Percentiles rank a stretch among this genome's conserved stretches.
phyloP scores from a whole-genome alignment of 2,797 vertebrate species.

The Thripadectes ignobilis region DNA sequence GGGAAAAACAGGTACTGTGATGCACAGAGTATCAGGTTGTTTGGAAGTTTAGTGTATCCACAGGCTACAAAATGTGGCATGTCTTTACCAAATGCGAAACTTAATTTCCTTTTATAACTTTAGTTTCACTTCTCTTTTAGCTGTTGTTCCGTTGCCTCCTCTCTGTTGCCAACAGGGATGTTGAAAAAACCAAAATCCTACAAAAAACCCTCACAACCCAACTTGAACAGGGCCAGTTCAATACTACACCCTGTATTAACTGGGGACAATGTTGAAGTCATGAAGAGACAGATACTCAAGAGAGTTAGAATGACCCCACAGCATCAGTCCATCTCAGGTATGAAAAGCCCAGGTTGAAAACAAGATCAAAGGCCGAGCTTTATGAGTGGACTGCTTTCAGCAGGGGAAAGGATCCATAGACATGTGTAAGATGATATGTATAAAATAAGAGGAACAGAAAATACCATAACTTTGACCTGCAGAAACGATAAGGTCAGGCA shows the following conservation, averaged over 20 bases:
- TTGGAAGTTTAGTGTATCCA: not conserved
- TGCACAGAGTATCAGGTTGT: not conserved
- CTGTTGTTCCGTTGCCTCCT: not conserved
- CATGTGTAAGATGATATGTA: not conserved
- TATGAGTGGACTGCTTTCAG: not conserved
- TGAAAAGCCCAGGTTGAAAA: not conserved
- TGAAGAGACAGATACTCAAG: not conserved
- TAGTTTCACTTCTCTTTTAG: not conserved
- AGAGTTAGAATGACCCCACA: not conserved
- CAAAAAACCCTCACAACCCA: too few relatives aligned
- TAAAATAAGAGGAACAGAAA: not conserved
- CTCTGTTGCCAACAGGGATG: not conserved
- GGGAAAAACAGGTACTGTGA: not conserved
- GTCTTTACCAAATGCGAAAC: not conserved
- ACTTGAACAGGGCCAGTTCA: not conserved
- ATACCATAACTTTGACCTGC: not conserved
- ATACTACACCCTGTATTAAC: not conserved
- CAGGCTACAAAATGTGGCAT: not conserved
- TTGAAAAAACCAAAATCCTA: not conserved
- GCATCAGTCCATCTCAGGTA: not conserved
- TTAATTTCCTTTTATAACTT: not conserved
- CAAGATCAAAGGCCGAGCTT: not conserved
- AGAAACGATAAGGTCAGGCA: not conserved
- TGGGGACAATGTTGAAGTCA: not conserved
- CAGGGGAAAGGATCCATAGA: not conserved